Evolutionary conservation across 23 tunicate genomes (phyloP).

Genomic region (Oikopleura albicans): DNA sequence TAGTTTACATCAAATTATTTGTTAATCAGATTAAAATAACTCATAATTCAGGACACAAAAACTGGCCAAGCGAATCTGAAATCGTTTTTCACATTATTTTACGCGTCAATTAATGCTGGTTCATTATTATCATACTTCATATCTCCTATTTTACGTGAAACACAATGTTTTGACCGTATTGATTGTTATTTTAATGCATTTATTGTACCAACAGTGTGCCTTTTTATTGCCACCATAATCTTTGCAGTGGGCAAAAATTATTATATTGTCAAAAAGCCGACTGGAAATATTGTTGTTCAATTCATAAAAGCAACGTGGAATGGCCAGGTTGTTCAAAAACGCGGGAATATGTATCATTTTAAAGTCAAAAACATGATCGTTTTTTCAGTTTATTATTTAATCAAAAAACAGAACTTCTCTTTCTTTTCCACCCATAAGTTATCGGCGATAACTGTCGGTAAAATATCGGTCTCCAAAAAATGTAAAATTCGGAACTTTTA

Average conservation of each 20-base stretch:
- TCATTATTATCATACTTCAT: not conserved
- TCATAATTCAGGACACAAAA: too few relatives aligned
- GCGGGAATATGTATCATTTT: too few relatives aligned
- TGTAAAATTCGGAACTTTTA: too few relatives aligned
- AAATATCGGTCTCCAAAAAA: too few relatives aligned
- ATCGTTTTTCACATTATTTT: not conserved
- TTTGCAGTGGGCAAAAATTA: not conserved
- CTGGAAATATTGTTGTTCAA: not conserved
- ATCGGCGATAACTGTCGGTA: too few relatives aligned
- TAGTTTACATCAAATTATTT: too few relatives aligned
- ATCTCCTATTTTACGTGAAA: not conserved
- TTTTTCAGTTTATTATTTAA: too few relatives aligned
- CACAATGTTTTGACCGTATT: not conserved
- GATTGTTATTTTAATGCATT: not conserved
- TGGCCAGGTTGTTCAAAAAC: too few relatives aligned
- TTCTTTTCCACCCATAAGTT: too few relatives aligned
- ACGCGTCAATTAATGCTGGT: not conserved
- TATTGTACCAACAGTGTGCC: not conserved
- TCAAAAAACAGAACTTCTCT: too few relatives aligned
- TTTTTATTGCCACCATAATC: not conserved
- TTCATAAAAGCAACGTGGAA: not conserved
- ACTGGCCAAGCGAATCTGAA: not conserved
- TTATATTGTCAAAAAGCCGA: not conserved
- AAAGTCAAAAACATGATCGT: too few relatives aligned
- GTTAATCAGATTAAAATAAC: too few relatives aligned